A percentile compares a stretch with the other conserved stretches of the same genome.
These are phyloP conservation scores for Xestia c-nigrum DNA, from an alignment of 2,888 invertebrate species.

Conservation along the genomic window DNA sequence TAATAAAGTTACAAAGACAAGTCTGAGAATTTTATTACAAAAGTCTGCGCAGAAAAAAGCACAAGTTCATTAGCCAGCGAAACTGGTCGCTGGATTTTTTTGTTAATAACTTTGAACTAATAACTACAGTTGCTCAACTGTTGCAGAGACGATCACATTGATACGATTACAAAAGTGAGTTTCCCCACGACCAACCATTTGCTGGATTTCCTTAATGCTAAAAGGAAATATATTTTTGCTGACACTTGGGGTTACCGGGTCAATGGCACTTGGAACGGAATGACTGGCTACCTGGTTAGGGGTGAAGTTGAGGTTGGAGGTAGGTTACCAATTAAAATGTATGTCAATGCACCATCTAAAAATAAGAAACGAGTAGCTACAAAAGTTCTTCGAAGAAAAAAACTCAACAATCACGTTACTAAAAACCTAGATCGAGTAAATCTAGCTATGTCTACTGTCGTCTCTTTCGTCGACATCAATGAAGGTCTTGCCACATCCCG, in stretches of 20 bases:
- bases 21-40: slow-evolving; percentile 27
- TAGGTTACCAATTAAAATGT: slow-evolving; percentile 61
- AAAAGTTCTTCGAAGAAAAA: neutral
- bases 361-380: neutral
- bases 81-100: slow-evolving; percentile 15
- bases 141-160: slow-evolving; percentile 87
- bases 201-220: slow-evolving; percentile 90
- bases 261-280: slow-evolving; percentile 92
- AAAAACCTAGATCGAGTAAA: neutral
- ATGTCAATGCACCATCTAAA: neutral
- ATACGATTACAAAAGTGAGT: slow-evolving; percentile 92
- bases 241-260: slow-evolving; percentile 92
- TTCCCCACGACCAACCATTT: slow-evolving; percentile 91
- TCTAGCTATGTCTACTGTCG: neutral
- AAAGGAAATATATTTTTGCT: slow-evolving; percentile 87
- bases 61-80: slow-evolving; percentile 23
- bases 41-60: slow-evolving; percentile 18
- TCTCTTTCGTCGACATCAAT: neutral
- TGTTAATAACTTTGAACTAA: slow-evolving; percentile 15
- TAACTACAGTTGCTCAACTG: slow-evolving; percentile 34
- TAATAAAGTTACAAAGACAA: slow-evolving; percentile 1
- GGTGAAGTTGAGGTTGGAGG: slow-evolving; percentile 92
- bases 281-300: slow-evolving; percentile 91
- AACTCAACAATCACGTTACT: neutral
- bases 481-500: neutral